phyloP scores from a whole-genome alignment of 2,888 invertebrate genomes.

The Drosophila acutilabella region DNA sequence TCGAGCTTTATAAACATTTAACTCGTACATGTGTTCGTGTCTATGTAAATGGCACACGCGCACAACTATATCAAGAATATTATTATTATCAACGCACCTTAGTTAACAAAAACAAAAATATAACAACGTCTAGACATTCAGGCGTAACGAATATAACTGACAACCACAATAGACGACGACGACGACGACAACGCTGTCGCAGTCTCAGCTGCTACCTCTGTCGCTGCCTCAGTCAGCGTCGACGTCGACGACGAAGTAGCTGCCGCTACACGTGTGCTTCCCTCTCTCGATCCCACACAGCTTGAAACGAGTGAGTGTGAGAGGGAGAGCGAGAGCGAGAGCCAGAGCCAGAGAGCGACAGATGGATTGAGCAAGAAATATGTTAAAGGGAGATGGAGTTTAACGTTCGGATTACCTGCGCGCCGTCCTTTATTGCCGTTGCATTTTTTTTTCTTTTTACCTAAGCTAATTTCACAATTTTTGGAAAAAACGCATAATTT shows the following conservation, averaged over 20 bases:
- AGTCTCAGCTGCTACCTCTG: conserved; percentile 2
- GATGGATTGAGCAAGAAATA: conserved; percentile 13
- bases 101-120: conserved; percentile 40
- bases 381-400: conserved; percentile 15
- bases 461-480: conserved; percentile 44
- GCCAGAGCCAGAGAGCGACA: not conserved
- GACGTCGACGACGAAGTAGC: conserved; percentile 21
- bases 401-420: conserved; percentile 44
- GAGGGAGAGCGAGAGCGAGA: not conserved
- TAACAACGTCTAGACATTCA: conserved; percentile 69
- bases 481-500: conserved; percentile 14
- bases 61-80: conserved; percentile 35
- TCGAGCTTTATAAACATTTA: conserved; percentile 8
- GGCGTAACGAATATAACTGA: conserved; percentile 67
- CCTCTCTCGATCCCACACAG: conserved; percentile 28
- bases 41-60: conserved; percentile 53
- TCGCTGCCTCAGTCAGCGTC: not conserved
- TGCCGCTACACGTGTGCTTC: conserved; percentile 60
- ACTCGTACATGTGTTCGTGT: not conserved
- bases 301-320: conserved; percentile 5
- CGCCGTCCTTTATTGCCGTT: conserved; percentile 30
- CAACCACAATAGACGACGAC: conserved; percentile 3
- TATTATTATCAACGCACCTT: conserved; percentile 71
- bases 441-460: conserved; percentile 36
- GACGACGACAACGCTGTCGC: not conserved